Percentiles rank a stretch among this genome's conserved stretches.
phyloP scores from a whole-genome alignment of 2,113 vertebrate species.

The Lepisosteus osseus region DNA sequence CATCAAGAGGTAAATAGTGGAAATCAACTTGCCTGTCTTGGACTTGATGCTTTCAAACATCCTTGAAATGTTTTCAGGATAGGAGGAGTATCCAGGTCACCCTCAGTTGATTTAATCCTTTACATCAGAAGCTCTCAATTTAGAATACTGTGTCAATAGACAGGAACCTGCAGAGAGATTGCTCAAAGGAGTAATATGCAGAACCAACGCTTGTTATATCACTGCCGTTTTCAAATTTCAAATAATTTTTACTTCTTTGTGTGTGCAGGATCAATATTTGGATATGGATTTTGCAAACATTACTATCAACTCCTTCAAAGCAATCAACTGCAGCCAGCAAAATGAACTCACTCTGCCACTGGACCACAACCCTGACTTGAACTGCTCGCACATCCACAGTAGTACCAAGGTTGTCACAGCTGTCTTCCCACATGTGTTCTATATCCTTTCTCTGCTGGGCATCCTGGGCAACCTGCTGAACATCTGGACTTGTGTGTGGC shows the following conservation, averaged over 20 bases:
- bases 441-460: constrained; percentile 28
- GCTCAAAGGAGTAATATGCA: too few relatives aligned
- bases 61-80: too few relatives aligned
- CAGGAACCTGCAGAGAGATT: too few relatives aligned
- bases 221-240: too few relatives aligned
- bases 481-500: constrained; percentile 26
- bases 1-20: too few relatives aligned
- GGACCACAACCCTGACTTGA: constrained; percentile 19
- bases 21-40: too few relatives aligned
- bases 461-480: constrained; percentile 34
- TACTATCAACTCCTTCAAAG: constrained; percentile 2
- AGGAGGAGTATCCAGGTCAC: too few relatives aligned
- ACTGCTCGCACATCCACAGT: constrained; percentile 22
- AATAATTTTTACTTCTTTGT: neutral
- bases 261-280: neutral
- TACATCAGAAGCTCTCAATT: too few relatives aligned
- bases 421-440: constrained; percentile 26
- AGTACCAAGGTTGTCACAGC: neutral
- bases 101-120: too few relatives aligned
- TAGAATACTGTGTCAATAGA: too few relatives aligned
- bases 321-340: constrained; percentile 13
- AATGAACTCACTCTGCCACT: constrained; percentile 24
- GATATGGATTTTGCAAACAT: constrained; percentile 23
- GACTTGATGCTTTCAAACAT: too few relatives aligned
- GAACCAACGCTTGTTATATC: too few relatives aligned